Base-by-base conservation (phyloP, 2,797 vertebrate species). In the Muscicapa striata region DNA sequence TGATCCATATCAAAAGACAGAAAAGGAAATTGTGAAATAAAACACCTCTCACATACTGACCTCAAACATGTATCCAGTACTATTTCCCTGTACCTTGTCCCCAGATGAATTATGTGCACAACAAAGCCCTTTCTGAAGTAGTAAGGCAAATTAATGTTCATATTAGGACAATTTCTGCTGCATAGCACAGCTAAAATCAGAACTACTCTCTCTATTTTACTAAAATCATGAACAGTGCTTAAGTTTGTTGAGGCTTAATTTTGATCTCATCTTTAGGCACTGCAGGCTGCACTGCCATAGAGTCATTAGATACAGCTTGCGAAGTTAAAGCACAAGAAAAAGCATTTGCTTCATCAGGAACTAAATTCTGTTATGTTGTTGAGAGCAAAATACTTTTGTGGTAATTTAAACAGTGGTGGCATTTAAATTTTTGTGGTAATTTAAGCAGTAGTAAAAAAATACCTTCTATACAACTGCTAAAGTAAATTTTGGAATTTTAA, bases 1-100 rank as follows among this genome's bases (percentile, higher is more conserved):
- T 99, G 92, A 58, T n/a, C 34, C 89, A 67, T 7, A 72, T 27
- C 46, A 87, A 77, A 32, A 92, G 27, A 94, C 29, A 45, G 23
- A 95, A 84, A 90, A 76, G 15, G 30, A 67, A 55, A 18, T 76
- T 15, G 63, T 86, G 46, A 83, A 78, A 75, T 52, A 29, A 75
- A 94, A 7, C 36, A 58, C 3, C 6, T 81, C 62, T 81, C 21
- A 48, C 16, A 24, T 11, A 41, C 14, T 76, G 51, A 63, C 17
- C 21, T 63, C 70, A 70, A 70, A 69, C 26, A 26, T 13, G 26
- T 9, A 80, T 6, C 15, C 32, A 46, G 22, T 34, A 38, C 55
- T 6, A 70, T 40, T 63, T 69, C 45, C 55, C 46, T 72, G 4
- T 45, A 36, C 21, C 46, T 86, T 58, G 41, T 61, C 43, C 46